Evolutionary conservation across 2,797 vertebrate species (phyloP), one percentile per base, ranked within the genome.

Genomic region (Salmo trutta): DNA sequence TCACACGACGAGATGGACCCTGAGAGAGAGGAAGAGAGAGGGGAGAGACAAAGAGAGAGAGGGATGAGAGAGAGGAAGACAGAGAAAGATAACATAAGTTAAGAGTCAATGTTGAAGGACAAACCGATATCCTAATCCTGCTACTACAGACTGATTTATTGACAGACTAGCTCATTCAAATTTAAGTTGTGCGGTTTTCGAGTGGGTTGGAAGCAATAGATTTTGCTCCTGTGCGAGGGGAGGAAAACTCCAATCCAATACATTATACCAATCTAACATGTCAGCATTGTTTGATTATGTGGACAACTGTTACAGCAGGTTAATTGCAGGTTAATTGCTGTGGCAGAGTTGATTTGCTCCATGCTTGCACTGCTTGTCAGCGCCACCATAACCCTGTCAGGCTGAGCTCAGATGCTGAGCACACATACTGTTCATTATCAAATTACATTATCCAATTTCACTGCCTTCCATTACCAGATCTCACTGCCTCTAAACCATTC

Each of bases 1-100:
- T 99, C 98, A 82, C 98, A 99, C 79, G 98, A 99, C 81, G 98
- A 99, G 93, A 99, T 98, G 81, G 98, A 99, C 98, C 98, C 98
- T 99, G 78, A 70, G 86, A 66, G 88, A 91, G 83, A 88, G 71
- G 71, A n/a, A n/a, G 68, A 81, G 87, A 21, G 4, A 15, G 53
- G 19, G 16, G 19, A 6, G 19, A 54, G 53, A 56, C 3, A 56
- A 6, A 19, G 53, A 56, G 53, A 56, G 16, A 56, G 53, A 17
- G 53, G 8, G 15, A 54, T 14, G 53, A 54, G 53, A 54, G 15
- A 17, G 54, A 8, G 17, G 17, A 7, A n/a, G 19, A n/a, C 0
- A n/a, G 54, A 56, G 54, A 56, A n/a, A n/a, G 54, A 56, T 4
- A 54, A 3, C 3, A 3, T 54, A n/a, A 7, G 54, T 1, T n/a